Evolutionary conservation across 2,888 invertebrate genomes (phyloP).

Genomic region (Ephialtes manifestator): DNA sequence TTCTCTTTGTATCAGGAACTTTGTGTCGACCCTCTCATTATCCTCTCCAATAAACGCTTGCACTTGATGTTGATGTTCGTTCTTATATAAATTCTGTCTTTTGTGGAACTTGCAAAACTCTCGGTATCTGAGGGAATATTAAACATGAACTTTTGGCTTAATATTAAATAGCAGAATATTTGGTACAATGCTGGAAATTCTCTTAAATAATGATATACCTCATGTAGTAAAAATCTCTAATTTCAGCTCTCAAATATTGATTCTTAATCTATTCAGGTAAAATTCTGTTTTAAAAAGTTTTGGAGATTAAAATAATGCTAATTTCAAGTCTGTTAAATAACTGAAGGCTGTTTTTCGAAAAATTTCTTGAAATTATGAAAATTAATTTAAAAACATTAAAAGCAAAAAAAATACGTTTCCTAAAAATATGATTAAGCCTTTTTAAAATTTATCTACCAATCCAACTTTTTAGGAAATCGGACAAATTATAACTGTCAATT

Average conservation of each 20-base stretch:
- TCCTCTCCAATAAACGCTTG: not conserved
- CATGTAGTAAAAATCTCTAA: not conserved
- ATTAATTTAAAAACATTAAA: too few relatives aligned
- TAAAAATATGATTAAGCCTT: too few relatives aligned
- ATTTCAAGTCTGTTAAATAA: too few relatives aligned
- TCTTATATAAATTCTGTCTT: not conserved
- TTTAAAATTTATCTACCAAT: too few relatives aligned
- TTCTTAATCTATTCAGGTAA: not conserved
- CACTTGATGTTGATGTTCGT: slow-evolving; percentile 10
- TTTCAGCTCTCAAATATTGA: not conserved
- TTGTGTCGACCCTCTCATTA: slow-evolving; percentile 24
- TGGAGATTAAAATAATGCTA: not conserved
- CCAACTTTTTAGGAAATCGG: too few relatives aligned
- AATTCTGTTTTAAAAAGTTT: not conserved
- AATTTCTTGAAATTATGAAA: too few relatives aligned
- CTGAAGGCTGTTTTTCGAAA: too few relatives aligned
- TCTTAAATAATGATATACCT: not conserved
- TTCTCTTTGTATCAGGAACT: not conserved
- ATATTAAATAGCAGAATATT: not conserved
- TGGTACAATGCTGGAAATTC: not conserved
- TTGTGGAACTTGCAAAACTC: slow-evolving; percentile 2
- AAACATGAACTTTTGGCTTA: not conserved
- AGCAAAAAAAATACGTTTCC: too few relatives aligned
- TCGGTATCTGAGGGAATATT: not conserved
- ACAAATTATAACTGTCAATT: too few relatives aligned